Evolutionary conservation across 2,113 vertebrate species (phyloP).

Genomic region (Chaetops frenatus): DNA sequence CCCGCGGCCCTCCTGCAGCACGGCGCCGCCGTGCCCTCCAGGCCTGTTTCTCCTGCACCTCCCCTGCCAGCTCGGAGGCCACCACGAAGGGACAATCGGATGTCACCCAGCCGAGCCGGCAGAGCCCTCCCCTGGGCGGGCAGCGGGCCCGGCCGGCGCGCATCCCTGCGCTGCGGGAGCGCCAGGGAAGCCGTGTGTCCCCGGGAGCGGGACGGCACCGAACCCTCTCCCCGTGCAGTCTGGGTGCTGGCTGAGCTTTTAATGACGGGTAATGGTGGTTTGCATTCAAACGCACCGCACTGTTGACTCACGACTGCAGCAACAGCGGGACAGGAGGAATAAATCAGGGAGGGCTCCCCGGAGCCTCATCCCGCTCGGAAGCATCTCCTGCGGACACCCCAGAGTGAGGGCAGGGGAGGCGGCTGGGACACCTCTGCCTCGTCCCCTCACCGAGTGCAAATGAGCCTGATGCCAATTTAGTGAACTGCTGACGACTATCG

Average conservation of each 20-base stretch:
- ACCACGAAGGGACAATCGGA: accelerated
- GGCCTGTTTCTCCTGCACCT: background rate
- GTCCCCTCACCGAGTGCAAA: background rate
- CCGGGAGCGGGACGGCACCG: background rate
- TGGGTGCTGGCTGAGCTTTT: background rate
- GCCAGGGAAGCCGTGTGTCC: background rate
- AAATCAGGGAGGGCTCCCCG: background rate
- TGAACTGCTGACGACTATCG: constrained; percentile 20
- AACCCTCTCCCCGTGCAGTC: background rate
- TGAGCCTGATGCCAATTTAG: constrained; percentile 37
- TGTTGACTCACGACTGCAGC: background rate
- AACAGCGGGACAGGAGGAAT: background rate
- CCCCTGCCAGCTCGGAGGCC: background rate
- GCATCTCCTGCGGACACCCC: background rate
- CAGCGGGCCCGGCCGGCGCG: accelerated
- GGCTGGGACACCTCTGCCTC: background rate
- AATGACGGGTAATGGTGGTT: background rate
- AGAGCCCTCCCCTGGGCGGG: background rate
- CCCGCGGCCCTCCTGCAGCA: accelerated
- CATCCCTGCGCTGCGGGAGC: background rate
- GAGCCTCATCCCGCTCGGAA: background rate
- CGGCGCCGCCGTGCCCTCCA: accelerated
- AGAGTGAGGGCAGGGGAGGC: background rate
- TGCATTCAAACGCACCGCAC: background rate
- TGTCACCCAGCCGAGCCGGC: accelerated